Evolutionary conservation across 2,797 vertebrate genomes (phyloP), one percentile per base, ranked within the genome.

Genomic region (Thripadectes ignobilis): DNA sequence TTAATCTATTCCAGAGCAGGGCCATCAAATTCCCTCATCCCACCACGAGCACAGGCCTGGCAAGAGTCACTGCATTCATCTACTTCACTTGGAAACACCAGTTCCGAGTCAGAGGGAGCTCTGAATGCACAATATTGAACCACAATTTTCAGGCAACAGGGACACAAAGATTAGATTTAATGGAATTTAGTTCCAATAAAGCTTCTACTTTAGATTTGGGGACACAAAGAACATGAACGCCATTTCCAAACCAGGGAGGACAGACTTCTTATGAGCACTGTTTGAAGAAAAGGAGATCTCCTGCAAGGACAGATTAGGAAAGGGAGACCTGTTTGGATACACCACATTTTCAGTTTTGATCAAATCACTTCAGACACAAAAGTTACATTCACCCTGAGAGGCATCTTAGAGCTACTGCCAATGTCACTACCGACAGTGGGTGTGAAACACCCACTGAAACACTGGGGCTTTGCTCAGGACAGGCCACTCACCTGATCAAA

Each of bases 401-500:
- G 29, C 38, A 36, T 2, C 71, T 30, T 36, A 73, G 48, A 78
- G 29, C 46, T 55, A 32, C 43, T 54, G 13, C 59, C 22, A 29
- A 10, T 0, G 0, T 39, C 26, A 29, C n/a, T 52, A 5, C 15
- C 3, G 38, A 23, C 24, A 43, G 61, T 12, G 45, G 45, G 11
- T 46, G 45, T 46, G 45, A 46, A 46, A 46, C 45, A 22, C 45
- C 45, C 45, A 22, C 38, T 46, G 5, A 1, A 20, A 21, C 15
- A 2, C 1, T 4, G 2, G 36, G 38, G 30, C 20, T 62, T 13
- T 52, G 58, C 68, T 66, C 75, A 71, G 54, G 29, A 26, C 14
- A 83, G 69, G n/a, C 34, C 73, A 72, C 98, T 98, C 98, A 99
- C 99, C 98, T 99, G 99, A 97, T 99, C 99, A 94, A 99, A 99